phyloP scores from a whole-genome alignment of 2,888 invertebrate genomes.

The Trileptium ribeirensis region DNA sequence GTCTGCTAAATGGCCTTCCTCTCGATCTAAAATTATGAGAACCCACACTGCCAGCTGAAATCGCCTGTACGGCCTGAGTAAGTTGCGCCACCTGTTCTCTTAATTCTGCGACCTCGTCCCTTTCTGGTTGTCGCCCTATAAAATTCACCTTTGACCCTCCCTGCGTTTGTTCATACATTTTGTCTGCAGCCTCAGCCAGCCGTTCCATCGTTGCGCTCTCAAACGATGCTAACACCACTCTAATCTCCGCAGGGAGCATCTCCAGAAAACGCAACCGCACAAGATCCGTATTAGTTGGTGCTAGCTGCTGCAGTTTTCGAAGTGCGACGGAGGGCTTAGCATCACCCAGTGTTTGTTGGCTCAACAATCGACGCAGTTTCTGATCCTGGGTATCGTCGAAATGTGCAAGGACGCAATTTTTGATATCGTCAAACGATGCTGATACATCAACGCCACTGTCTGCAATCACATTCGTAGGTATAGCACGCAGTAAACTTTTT shows the following conservation, averaged over 20 bases:
- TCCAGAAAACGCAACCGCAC: conserved; percentile 7
- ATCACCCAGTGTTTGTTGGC: conserved; percentile 8
- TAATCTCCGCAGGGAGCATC: neutral
- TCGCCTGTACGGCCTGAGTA: neutral
- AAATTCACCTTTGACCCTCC: neutral
- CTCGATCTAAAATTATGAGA: neutral
- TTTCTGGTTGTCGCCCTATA: neutral
- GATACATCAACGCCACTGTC: conserved; percentile 6
- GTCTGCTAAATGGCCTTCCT: neutral
- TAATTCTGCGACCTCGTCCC: neutral
- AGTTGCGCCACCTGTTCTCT: neutral
- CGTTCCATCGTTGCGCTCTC: neutral
- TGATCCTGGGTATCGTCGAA: neutral
- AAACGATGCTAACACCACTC: neutral
- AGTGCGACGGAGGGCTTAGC: conserved; percentile 4
- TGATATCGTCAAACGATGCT: conserved; percentile 1
- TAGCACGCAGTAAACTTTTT: conserved; percentile 5
- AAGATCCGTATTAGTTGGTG: conserved; percentile 5
- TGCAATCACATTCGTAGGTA: conserved; percentile 6
- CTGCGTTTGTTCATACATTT: neutral
- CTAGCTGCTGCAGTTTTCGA: neutral
- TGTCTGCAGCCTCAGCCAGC: neutral
- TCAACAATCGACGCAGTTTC: neutral
- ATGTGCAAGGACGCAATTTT: neutral
- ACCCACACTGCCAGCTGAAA: neutral